Evolutionary conservation across 2,797 vertebrate species (phyloP), one percentile per base, ranked within the genome.

Genomic region (Gambusia yucatana): DNA sequence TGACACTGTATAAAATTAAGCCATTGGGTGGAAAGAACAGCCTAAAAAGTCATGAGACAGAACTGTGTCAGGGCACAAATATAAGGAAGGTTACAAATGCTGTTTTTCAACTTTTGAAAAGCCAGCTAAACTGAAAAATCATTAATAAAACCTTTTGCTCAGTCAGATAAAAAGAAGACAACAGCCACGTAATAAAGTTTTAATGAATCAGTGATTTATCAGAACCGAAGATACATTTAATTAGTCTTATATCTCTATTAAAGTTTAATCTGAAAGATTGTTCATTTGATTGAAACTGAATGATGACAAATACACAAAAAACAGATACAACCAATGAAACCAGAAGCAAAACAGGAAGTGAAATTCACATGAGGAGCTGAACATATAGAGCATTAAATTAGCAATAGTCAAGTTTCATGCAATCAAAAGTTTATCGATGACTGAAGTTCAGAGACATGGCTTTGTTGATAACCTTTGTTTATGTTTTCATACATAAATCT

Each of bases 1-100:
- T 57, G 17, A 25, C 48, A 55, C 63, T 39, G 61, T 22, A 22
- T 65, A 65, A 65, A 65, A 65, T 39, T 65, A 65, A 65, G 63
- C 63, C 36, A 41, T 65, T 22, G 9, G 17, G 33, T 65, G 36
- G 33, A 65, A 65, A 65, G 61, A 22, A 65, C 1, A 3, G 63
- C 36, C 63, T 11, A 17, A 65, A 39, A 36, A 39, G 36, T 65
- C 6, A 22, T 22, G 33, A 39, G 63, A 65, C 63, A 65, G 63
- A 65, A 39, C 20, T 65, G 36, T 65, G 63, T 65, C 63, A 63
- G 39, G 17, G 17, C 63, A 65, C 33, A 43, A 2, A 69, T 25
- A 69, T n/a, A 25, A 10, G 4, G 39, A n/a, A n/a, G 39, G 22
- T 43, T 69, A 4, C 41, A 41, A 41, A 67, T 0, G 4, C 61